These are phyloP conservation scores for Contarinia nasturtii DNA, from an alignment of 1,140 invertebrate genomes.

Conservation along the genomic window DNA sequence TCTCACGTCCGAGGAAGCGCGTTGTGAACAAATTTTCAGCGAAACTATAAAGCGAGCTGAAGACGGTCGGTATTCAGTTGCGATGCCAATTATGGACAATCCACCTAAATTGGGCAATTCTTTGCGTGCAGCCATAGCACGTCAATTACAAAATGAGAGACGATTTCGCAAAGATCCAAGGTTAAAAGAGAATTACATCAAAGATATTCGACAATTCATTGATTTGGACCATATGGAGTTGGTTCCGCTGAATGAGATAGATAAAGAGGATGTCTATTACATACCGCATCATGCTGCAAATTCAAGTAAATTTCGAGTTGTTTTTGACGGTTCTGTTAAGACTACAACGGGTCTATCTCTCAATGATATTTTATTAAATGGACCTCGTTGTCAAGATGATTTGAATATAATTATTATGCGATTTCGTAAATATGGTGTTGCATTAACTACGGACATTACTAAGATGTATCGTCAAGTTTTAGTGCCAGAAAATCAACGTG, in stretches of 20 bases:
- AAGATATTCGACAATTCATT: too few species aligned
- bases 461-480: conserved; percentile 25
- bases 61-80: too few species aligned
- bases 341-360: conserved; percentile 13
- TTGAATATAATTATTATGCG: conserved; percentile 19
- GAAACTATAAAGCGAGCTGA: too few species aligned
- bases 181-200: too few species aligned
- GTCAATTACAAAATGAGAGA: too few species aligned
- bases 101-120: too few species aligned
- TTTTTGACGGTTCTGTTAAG: conserved; percentile 7
- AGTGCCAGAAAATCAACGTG: conserved; percentile 13
- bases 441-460: conserved; percentile 18
- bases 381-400: conserved; percentile 21
- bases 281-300: not conserved
- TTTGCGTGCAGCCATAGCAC: too few species aligned
- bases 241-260: not conserved
- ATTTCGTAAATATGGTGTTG: conserved; percentile 19
- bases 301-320: not conserved
- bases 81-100: too few species aligned
- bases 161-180: too few species aligned
- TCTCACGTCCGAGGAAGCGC: too few species aligned
- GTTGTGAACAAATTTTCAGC: too few species aligned
- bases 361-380: conserved; percentile 17
- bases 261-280: not conserved
- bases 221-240: not conserved